These are phyloP conservation scores for Pomacea canaliculata DNA, from an alignment of 2,888 invertebrate species.

Conservation along the genomic window DNA sequence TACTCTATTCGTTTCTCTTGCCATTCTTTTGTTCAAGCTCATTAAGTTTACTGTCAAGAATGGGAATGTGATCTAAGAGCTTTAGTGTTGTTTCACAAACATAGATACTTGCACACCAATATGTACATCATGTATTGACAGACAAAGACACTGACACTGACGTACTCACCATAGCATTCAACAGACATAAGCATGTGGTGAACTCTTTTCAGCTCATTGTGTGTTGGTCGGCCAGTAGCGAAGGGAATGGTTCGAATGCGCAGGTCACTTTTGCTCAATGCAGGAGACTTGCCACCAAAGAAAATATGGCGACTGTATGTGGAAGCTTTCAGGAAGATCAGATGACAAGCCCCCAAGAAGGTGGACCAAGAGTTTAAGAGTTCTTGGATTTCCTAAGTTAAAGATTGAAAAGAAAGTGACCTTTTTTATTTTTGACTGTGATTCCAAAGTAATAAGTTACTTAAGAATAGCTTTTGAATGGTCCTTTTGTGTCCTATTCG, in stretches of 20 bases:
- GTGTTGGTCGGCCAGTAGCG: conserved; percentile 84
- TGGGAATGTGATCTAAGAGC: too few species aligned
- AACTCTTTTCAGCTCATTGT: conserved; percentile 83
- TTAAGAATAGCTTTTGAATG: too few species aligned
- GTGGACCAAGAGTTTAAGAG: conserved; percentile 79
- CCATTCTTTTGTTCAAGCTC: too few species aligned
- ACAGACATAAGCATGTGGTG: conserved; percentile 77
- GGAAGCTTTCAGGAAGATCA: conserved; percentile 83
- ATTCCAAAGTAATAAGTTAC: too few species aligned
- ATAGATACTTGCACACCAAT: too few species aligned
- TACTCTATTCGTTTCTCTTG: too few species aligned
- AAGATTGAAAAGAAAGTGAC: neutral
- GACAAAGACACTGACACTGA: neutral
- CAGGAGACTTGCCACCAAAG: conserved; percentile 81
- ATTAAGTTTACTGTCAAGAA: too few species aligned
- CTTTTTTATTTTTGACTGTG: too few species aligned
- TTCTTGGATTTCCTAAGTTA: conserved; percentile 80
- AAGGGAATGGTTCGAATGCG: conserved; percentile 77
- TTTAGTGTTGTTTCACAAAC: too few species aligned
- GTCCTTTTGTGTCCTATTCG: too few species aligned
- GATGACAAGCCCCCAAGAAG: conserved; percentile 77
- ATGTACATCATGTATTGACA: neutral
- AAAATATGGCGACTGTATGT: conserved; percentile 79
- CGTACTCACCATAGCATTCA: conserved; percentile 58
- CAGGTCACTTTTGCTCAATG: conserved; percentile 71